These are phyloP conservation scores for Liopterus haemorrhoidalis DNA, from an alignment of 2,888 invertebrate genomes.

Conservation along the genomic window DNA sequence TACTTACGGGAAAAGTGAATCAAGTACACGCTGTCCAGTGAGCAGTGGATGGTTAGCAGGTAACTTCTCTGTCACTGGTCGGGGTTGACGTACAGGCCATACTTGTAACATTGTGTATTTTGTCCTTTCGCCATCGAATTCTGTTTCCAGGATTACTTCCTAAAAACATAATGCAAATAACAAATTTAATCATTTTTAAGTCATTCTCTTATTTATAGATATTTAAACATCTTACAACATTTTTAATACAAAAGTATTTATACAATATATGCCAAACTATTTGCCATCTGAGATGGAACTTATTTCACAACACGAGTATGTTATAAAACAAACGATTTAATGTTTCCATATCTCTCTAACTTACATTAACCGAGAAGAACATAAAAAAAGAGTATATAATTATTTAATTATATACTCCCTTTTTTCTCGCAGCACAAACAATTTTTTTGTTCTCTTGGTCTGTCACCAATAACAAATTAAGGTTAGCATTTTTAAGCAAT, in stretches of 20 bases:
- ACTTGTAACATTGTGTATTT: constrained; percentile 97
- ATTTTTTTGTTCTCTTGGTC: too few species aligned
- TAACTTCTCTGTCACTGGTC: constrained; percentile 95
- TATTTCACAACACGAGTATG: too few species aligned
- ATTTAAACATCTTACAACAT: not conserved
- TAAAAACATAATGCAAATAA: constrained; percentile 40
- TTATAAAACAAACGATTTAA: too few species aligned
- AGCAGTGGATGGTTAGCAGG: constrained; percentile 97
- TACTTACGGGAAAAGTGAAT: constrained; percentile 93
- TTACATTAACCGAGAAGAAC: too few species aligned
- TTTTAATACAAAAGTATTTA: too few species aligned
- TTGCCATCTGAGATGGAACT: too few species aligned
- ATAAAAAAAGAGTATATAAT: too few species aligned
- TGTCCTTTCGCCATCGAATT: constrained; percentile 93
- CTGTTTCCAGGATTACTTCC: constrained; percentile 96
- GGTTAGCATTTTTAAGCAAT: too few species aligned
- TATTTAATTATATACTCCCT: too few species aligned
- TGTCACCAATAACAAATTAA: too few species aligned
- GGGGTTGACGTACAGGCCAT: constrained; percentile 98
- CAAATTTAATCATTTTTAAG: not conserved
- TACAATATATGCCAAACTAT: not conserved
- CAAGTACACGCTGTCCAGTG: constrained; percentile 96
- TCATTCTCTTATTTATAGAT: constrained; percentile 1
- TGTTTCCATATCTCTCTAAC: too few species aligned
- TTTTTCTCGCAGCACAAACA: too few species aligned